Percentiles rank a stretch among this genome's conserved stretches.
phyloP scores from a whole-genome alignment of 2,888 invertebrate genomes.

The Gymnoscelis rufifasciata region DNA sequence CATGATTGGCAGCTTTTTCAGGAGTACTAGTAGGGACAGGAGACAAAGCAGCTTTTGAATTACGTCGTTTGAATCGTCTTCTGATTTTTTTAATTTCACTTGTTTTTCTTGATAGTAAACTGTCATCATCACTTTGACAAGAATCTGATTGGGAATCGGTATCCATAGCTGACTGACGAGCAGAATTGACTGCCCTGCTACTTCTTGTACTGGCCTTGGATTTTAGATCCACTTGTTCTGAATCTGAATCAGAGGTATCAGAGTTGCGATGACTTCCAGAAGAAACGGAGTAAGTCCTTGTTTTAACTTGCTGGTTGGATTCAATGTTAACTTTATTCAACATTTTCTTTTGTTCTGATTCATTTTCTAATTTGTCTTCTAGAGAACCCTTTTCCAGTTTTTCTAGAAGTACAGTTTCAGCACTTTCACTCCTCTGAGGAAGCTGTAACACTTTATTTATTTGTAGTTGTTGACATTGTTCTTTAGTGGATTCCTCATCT shows the following conservation, averaged over 20 bases:
- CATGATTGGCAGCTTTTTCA: slow-evolving; percentile 35
- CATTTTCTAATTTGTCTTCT: slow-evolving; percentile 35
- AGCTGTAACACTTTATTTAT: slow-evolving; percentile 24
- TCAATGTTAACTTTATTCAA: slow-evolving; percentile 38
- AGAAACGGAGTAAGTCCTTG: slow-evolving; percentile 46
- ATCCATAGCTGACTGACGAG: slow-evolving; percentile 27
- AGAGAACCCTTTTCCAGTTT: slow-evolving; percentile 37
- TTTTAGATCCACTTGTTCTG: slow-evolving; percentile 39
- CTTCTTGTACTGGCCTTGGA: slow-evolving; percentile 30
- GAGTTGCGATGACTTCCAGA: slow-evolving; percentile 57
- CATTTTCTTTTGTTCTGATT: slow-evolving; percentile 42
- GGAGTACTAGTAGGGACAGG: slow-evolving; percentile 19
- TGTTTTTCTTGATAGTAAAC: slow-evolving; percentile 64
- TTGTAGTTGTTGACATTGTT: slow-evolving; percentile 19
- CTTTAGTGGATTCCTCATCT: slow-evolving; percentile 45
- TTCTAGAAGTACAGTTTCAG: slow-evolving; percentile 55
- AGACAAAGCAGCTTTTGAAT: slow-evolving; percentile 9
- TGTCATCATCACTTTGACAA: slow-evolving; percentile 63
- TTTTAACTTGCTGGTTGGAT: not conserved
- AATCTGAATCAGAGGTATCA: slow-evolving; percentile 56
- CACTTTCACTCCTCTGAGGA: slow-evolving; percentile 52
- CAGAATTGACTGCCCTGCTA: slow-evolving; percentile 35
- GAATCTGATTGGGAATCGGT: slow-evolving; percentile 65
- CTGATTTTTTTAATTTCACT: slow-evolving; percentile 51
- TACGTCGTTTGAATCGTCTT: slow-evolving; percentile 49